Percentiles rank a stretch among this genome's conserved stretches.
phyloP scores from a whole-genome alignment of 2,888 invertebrate species.

The Meteorus cinctellus region DNA sequence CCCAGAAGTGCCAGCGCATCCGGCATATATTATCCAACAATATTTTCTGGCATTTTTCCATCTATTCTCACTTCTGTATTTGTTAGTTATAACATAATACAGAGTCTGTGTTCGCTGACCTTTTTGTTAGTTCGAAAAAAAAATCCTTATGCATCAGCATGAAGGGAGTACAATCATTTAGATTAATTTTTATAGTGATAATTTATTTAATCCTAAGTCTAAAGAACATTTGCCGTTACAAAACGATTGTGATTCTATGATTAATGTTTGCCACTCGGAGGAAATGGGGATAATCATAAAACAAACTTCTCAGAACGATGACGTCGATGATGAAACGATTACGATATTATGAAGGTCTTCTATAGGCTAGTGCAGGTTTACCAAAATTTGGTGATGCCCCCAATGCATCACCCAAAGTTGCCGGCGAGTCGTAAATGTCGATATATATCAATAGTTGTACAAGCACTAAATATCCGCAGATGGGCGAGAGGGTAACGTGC shows the following conservation, averaged over 20 bases:
- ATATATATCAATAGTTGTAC: constrained; percentile 68
- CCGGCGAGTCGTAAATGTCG: constrained; percentile 68
- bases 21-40: background rate
- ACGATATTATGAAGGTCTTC: background rate
- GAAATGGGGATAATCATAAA: too few relatives aligned
- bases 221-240: too few relatives aligned
- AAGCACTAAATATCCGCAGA: constrained; percentile 58
- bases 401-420: constrained; percentile 67
- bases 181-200: too few relatives aligned
- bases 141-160: background rate
- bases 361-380: constrained; percentile 59
- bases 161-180: background rate
- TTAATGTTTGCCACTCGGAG: too few relatives aligned
- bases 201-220: too few relatives aligned
- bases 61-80: background rate
- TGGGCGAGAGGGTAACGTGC: background rate
- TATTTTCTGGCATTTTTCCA: background rate
- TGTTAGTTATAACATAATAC: background rate
- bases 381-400: constrained; percentile 56
- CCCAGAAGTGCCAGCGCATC: background rate
- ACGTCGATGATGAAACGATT: background rate
- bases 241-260: too few relatives aligned
- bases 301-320: too few relatives aligned
- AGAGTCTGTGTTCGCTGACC: background rate
- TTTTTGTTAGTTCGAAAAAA: background rate